These are phyloP conservation scores for Sipha maydis DNA, from an alignment of 2,888 invertebrate species.

Conservation along the genomic window DNA sequence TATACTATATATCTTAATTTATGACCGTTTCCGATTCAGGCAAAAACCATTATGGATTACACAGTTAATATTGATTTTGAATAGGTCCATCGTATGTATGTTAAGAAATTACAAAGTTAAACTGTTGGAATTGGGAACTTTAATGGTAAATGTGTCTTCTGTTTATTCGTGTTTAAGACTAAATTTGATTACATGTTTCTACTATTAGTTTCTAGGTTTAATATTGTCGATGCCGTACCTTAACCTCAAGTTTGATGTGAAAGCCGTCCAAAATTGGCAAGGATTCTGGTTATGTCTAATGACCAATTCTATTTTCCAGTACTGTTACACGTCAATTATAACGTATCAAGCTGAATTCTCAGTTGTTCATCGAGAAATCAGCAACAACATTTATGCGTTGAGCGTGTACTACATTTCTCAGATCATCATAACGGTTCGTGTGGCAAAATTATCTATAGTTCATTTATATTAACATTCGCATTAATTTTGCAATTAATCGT, in stretches of 20 bases:
- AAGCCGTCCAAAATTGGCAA: constrained; percentile 48
- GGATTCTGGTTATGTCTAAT: constrained; percentile 43
- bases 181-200: background rate
- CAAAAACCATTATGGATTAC: constrained; percentile 43
- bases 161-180: background rate
- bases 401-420: constrained; percentile 49
- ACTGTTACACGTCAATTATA: constrained; percentile 44
- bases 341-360: constrained; percentile 39
- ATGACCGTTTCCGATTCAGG: background rate
- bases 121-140: constrained; percentile 30
- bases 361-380: constrained; percentile 48
- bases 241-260: constrained; percentile 33
- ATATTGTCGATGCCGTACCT: constrained; percentile 28
- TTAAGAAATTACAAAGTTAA: constrained; percentile 47
- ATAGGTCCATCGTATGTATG: constrained; percentile 7
- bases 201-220: constrained; percentile 22
- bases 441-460: background rate
- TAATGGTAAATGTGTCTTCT: background rate
- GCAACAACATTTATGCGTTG: constrained; percentile 34
- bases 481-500: background rate
- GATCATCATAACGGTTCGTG: constrained; percentile 37
- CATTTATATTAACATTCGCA: background rate
- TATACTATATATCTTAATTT: too few relatives aligned
- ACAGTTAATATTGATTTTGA: constrained; percentile 35
- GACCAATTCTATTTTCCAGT: constrained; percentile 50